Percentiles rank a stretch among this genome's conserved stretches.
Evolutionary conservation across 2,888 invertebrate genomes (phyloP).

Genomic region (Villa cingulata): DNA sequence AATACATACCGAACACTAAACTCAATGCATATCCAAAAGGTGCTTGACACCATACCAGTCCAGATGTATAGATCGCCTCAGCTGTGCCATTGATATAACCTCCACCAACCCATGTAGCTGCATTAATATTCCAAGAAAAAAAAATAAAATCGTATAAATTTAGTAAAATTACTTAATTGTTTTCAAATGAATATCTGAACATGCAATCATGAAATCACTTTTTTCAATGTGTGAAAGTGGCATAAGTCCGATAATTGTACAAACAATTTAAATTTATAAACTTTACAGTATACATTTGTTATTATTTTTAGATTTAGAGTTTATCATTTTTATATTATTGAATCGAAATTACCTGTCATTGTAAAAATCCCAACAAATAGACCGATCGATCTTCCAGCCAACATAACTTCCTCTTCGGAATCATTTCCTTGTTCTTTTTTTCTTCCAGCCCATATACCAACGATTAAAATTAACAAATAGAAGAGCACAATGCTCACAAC

Average conservation of each 20-base stretch:
- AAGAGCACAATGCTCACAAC: conserved; percentile 90
- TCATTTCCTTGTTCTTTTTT: conserved; percentile 82
- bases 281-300: too few relatives aligned
- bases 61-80: conserved; percentile 86
- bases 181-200: too few relatives aligned
- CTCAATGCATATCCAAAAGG: conserved; percentile 98
- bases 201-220: too few relatives aligned
- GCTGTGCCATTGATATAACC: conserved; percentile 99
- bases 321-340: too few relatives aligned
- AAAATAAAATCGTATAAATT: neutral
- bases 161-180: neutral
- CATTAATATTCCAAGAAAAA: conserved; percentile 16
- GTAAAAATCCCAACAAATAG: conserved; percentile 96
- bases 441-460: conserved; percentile 94
- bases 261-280: too few relatives aligned
- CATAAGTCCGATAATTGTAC: too few relatives aligned
- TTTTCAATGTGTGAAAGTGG: too few relatives aligned
- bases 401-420: conserved; percentile 95
- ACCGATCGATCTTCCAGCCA: conserved; percentile 94
- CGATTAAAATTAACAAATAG: conserved; percentile 86
- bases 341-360: conserved; percentile 69
- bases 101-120: conserved; percentile 99
- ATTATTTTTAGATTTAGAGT: too few relatives aligned
- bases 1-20: conserved; percentile 80
- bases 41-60: conserved; percentile 95